A percentile compares a stretch with the other conserved stretches of the same genome.
Evolutionary conservation across 2,888 invertebrate genomes (phyloP).

Genomic region (Cantharis nigra): DNA sequence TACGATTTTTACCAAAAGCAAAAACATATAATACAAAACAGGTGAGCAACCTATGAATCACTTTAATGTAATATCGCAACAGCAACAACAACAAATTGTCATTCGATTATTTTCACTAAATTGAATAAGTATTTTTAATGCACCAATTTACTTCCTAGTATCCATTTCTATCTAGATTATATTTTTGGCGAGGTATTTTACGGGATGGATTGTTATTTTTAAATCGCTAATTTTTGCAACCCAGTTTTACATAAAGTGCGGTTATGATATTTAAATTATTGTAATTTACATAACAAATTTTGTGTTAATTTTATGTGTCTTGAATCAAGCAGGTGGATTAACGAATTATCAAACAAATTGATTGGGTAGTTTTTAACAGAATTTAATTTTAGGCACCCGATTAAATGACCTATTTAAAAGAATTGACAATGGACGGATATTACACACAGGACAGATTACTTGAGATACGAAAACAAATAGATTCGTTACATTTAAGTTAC

Average conservation of each 20-base stretch:
- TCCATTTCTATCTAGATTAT: conserved; percentile 1
- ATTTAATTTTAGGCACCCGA: neutral
- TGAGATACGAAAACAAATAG: conserved; percentile 74
- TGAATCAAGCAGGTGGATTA: neutral
- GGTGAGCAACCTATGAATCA: neutral
- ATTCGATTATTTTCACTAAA: neutral
- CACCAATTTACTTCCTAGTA: conserved; percentile 4
- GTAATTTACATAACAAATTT: neutral
- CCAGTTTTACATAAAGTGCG: neutral
- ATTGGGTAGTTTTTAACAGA: neutral
- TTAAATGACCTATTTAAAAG: conserved; percentile 32
- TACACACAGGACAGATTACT: conserved; percentile 64
- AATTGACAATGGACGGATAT: conserved; percentile 58
- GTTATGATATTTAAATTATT: neutral
- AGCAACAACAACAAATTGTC: neutral
- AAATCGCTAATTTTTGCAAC: conserved; percentile 2
- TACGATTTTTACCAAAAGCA: neutral
- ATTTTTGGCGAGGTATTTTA: conserved; percentile 6
- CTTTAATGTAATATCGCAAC: neutral
- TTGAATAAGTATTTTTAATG: neutral
- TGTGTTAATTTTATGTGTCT: neutral
- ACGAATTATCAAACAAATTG: neutral
- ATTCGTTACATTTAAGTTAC: conserved; percentile 77
- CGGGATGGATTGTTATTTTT: conserved; percentile 1
- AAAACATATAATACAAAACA: neutral